These are phyloP conservation scores for Sinella curviseta DNA, from an alignment of 1,140 invertebrate species.

Conservation along the genomic window DNA sequence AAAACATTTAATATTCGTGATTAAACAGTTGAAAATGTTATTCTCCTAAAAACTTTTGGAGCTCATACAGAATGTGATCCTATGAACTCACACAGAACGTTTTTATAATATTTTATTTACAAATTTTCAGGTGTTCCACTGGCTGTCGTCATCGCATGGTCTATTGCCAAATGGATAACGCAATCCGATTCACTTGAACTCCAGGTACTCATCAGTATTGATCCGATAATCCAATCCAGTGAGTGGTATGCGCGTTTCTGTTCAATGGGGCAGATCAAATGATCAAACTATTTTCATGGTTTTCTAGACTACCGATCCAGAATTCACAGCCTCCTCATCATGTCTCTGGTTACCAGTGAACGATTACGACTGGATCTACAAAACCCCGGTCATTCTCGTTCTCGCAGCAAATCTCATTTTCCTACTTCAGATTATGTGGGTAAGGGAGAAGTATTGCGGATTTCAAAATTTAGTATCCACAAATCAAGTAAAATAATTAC, in stretches of 20 bases:
- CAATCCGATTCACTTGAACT: not conserved
- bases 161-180: constrained; percentile 60
- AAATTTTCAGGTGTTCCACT: constrained; percentile 67
- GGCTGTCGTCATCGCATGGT: constrained; percentile 68
- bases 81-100: not conserved
- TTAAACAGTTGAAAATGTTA: too few species aligned
- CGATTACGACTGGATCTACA: constrained; percentile 77
- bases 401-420: constrained; percentile 81
- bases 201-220: not conserved
- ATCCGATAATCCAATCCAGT: too few species aligned
- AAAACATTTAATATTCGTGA: too few species aligned
- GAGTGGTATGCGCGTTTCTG: not conserved
- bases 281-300: not conserved
- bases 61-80: too few species aligned
- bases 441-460: constrained; percentile 55
- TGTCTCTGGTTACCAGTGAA: constrained; percentile 69
- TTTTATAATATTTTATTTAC: constrained; percentile 27
- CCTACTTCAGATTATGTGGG: constrained; percentile 88
- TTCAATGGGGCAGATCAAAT: too few species aligned
- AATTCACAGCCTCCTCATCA: constrained; percentile 7
- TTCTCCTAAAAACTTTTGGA: too few species aligned
- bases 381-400: constrained; percentile 70
- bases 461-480: not conserved
- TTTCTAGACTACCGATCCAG: not conserved
- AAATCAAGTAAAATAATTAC: not conserved